Conservation (phyloP, 2,797 vertebrate genomes). For the Etheostoma perlongum region DNA sequence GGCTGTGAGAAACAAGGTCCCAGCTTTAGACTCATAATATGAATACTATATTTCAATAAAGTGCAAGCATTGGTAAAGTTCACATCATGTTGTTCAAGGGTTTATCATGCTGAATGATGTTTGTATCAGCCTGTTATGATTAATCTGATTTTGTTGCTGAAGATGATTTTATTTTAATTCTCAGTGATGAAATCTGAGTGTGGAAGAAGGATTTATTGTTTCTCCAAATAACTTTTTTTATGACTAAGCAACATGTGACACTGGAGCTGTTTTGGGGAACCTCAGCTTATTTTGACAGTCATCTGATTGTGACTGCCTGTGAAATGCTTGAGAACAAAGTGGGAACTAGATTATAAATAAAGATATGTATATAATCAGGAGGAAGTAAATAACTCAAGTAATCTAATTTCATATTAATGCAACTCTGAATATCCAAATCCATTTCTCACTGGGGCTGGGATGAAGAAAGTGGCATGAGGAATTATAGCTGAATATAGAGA, state of each 20-base stretch:
- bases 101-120: slow-evolving; percentile 6
- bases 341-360: slow-evolving; percentile 24
- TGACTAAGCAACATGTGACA: slow-evolving; percentile 17
- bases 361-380: slow-evolving; percentile 16
- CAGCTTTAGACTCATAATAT: slow-evolving; percentile 14
- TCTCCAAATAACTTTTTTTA: slow-evolving; percentile 7
- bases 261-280: slow-evolving; percentile 18
- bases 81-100: neutral
- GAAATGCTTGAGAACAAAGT: slow-evolving; percentile 8
- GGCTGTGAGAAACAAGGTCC: slow-evolving; percentile 4
- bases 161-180: slow-evolving; percentile 3
- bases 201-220: neutral
- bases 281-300: neutral
- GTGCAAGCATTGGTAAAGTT: neutral
- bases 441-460: slow-evolving; percentile 12
- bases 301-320: slow-evolving; percentile 25
- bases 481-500: slow-evolving; percentile 22
- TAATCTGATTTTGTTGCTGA: neutral
- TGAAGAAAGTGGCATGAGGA: slow-evolving; percentile 19
- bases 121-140: neutral
- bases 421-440: slow-evolving; percentile 34
- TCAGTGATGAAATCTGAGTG: neutral
- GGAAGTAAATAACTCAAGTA: slow-evolving; percentile 13
- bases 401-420: slow-evolving; percentile 40
- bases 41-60: slow-evolving; percentile 38